Conservation (phyloP, 2,797 vertebrate species). For the Hybognathus amarus region DNA sequence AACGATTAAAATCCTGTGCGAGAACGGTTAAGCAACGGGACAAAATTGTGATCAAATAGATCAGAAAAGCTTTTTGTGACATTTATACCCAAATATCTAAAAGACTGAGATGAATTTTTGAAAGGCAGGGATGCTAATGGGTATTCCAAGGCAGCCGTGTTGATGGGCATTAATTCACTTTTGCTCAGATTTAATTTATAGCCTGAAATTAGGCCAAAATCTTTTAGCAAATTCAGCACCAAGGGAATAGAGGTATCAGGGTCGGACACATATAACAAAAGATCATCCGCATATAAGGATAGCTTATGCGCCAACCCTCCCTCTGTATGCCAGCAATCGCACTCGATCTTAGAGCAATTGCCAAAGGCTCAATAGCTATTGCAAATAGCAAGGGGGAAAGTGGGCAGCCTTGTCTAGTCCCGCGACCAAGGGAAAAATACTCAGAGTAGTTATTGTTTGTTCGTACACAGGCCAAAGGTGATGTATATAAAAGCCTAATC, state of each 20-base stretch:
- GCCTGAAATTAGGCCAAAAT: neutral
- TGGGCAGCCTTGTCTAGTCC: neutral
- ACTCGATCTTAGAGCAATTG: neutral
- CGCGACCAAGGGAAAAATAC: neutral
- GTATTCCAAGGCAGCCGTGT: neutral
- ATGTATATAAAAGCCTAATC: neutral
- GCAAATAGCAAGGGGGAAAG: neutral
- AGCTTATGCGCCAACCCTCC: neutral
- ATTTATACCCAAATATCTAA: neutral
- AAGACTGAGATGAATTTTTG: too few species aligned
- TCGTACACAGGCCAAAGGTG: neutral
- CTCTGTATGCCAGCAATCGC: neutral
- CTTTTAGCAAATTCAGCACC: neutral
- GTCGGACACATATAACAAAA: neutral
- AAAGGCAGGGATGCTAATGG: neutral
- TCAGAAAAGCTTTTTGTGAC: neutral
- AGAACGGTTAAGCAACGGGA: neutral
- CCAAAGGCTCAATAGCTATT: neutral
- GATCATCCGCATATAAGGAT: neutral
- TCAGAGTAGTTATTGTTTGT: too few species aligned
- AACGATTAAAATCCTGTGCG: neutral
- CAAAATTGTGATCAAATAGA: neutral
- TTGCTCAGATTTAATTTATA: neutral
- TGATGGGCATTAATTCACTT: neutral
- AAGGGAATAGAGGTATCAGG: neutral